A percentile compares a stretch with the other conserved stretches of the same genome.
These are phyloP conservation scores for Dermochelys coriacea DNA, from an alignment of 2,797 vertebrate species.

Conservation along the genomic window DNA sequence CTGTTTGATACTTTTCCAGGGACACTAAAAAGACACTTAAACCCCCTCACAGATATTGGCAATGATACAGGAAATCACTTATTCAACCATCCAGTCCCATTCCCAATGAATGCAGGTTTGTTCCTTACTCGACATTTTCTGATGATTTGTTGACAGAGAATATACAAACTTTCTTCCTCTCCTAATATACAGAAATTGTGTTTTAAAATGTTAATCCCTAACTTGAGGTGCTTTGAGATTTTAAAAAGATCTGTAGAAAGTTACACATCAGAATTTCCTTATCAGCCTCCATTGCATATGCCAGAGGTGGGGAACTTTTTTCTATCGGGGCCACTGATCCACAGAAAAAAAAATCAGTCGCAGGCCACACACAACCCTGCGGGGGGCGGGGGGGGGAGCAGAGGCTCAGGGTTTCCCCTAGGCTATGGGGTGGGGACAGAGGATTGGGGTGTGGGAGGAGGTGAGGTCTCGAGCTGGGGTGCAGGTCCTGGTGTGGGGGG, in stretches of 20 bases:
- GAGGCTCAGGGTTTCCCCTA: no score
- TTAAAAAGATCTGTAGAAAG: background rate
- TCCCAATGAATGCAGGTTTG: background rate
- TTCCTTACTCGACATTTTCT: background rate
- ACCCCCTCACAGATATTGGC: background rate
- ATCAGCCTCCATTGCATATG: background rate
- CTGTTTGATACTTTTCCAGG: background rate
- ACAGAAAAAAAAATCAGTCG: no score
- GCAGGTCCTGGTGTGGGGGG: no score
- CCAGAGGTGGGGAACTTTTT: no score
- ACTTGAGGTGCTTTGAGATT: background rate
- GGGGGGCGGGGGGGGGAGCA: no score
- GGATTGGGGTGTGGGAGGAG: no score
- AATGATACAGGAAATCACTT: background rate
- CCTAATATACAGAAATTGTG: background rate
- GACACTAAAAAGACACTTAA: background rate
- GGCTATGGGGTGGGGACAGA: no score
- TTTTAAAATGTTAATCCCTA: background rate
- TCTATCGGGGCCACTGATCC: no score
- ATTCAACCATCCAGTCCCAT: background rate
- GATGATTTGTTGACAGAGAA: background rate
- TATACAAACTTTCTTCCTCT: background rate
- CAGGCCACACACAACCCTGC: no score
- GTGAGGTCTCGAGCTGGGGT: no score
- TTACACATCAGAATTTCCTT: background rate